These are phyloP conservation scores for Lampris megalopsis DNA, from an alignment of 2,113 vertebrate genomes.

Conservation along the genomic window DNA sequence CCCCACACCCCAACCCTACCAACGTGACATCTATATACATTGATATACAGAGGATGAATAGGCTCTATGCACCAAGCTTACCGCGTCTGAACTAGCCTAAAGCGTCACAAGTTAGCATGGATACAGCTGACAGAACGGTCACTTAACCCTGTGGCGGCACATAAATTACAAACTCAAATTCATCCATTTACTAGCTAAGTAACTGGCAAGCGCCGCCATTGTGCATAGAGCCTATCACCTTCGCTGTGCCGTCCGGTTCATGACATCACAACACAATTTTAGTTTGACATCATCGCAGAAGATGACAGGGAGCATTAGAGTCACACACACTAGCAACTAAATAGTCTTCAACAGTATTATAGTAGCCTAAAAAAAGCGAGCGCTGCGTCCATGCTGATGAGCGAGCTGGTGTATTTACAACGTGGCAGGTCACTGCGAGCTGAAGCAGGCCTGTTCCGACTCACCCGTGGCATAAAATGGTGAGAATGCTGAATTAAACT, in stretches of 20 bases:
- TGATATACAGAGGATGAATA: conserved; percentile 40
- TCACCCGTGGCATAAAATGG: conserved; percentile 15
- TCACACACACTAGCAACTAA: conserved; percentile 33
- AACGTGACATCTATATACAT: conserved; percentile 50
- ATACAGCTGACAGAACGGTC: too few species aligned
- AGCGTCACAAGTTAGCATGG: too few species aligned
- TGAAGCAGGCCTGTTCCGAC: neutral
- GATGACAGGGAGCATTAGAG: conserved; percentile 20
- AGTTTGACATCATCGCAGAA: conserved; percentile 18
- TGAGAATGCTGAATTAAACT: conserved; percentile 1
- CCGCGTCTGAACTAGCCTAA: neutral
- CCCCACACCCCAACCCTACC: neutral
- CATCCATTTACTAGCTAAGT: neutral
- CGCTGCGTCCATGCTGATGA: conserved; percentile 55
- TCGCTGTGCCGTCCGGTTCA: neutral
- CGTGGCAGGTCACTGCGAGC: conserved; percentile 23
- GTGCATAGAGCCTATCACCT: conserved; percentile 3
- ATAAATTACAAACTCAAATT: neutral
- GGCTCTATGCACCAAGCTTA: conserved; percentile 16
- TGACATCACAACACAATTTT: conserved; percentile 27
- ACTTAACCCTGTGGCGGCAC: too few species aligned
- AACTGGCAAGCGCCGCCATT: neutral
- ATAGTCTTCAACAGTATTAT: conserved; percentile 14
- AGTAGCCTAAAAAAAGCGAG: conserved; percentile 10
- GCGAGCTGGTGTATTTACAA: conserved; percentile 51